A percentile compares a stretch with the other conserved stretches of the same genome.
Conservation (phyloP, 2,113 vertebrate genomes). For the Dasyornis broadbenti region DNA sequence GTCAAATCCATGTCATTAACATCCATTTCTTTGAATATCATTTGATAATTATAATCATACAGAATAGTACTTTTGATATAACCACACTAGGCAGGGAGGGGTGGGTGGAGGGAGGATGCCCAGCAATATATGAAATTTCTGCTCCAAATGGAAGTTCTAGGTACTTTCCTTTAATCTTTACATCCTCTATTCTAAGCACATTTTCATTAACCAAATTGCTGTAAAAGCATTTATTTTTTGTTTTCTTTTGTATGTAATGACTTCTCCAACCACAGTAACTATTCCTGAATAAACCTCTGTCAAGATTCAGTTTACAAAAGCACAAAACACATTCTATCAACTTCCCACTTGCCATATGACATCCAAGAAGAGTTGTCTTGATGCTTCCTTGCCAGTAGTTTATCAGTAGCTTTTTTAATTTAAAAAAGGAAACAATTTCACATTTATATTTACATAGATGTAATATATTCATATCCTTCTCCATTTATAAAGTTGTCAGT, state of each 20-base stretch:
- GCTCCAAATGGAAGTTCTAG: not conserved
- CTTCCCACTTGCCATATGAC: not conserved
- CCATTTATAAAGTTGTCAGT: not conserved
- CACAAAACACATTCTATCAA: not conserved
- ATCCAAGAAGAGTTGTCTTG: not conserved
- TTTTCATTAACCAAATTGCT: not conserved
- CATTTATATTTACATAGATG: not conserved
- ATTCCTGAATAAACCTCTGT: not conserved
- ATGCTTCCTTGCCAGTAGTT: not conserved
- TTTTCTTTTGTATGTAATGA: not conserved
- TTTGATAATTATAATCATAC: not conserved
- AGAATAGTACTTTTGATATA: not conserved
- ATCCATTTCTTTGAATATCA: not conserved
- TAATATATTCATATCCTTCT: not conserved
- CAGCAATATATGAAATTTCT: not conserved
- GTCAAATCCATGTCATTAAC: not conserved
- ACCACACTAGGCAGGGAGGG: rapidly evolving
- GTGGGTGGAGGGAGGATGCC: rapidly evolving
- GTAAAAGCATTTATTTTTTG: not conserved
- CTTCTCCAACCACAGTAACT: not conserved
- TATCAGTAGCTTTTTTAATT: not conserved
- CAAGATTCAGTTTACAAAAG: not conserved
- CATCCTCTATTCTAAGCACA: not conserved
- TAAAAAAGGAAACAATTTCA: not conserved
- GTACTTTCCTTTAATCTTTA: not conserved